These are phyloP conservation scores for Telmatochromis sp. DNA, from an alignment of 2,113 vertebrate genomes.

Conservation along the genomic window DNA sequence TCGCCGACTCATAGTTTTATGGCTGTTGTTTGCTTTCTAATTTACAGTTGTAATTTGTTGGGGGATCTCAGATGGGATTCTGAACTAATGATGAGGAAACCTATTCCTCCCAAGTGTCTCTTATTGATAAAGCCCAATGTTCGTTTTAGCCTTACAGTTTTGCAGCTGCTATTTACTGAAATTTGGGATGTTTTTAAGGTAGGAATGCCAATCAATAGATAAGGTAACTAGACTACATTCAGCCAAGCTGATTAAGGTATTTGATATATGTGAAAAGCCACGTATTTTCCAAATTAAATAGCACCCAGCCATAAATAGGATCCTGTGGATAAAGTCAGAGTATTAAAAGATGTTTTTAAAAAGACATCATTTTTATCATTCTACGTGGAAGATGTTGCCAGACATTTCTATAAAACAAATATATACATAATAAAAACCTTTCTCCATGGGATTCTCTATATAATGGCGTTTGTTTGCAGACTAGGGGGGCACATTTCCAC, in stretches of 20 bases:
- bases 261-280: accelerated
- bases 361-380: background rate
- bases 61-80: background rate
- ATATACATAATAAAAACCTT: background rate
- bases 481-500: background rate
- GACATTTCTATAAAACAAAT: background rate
- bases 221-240: background rate
- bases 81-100: background rate
- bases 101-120: background rate
- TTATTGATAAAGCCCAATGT: background rate
- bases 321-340: background rate
- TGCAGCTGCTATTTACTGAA: background rate
- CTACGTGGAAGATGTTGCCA: accelerated
- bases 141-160: background rate
- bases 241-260: background rate
- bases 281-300: background rate
- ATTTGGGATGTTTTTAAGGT: background rate
- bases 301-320: background rate
- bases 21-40: background rate
- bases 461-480: background rate
- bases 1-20: background rate
- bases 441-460: background rate
- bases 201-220: background rate
- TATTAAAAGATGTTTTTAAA: background rate
- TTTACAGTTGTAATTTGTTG: background rate